These are phyloP conservation scores for Tetragnatha montana DNA, from an alignment of 2,888 invertebrate genomes.

Conservation along the genomic window DNA sequence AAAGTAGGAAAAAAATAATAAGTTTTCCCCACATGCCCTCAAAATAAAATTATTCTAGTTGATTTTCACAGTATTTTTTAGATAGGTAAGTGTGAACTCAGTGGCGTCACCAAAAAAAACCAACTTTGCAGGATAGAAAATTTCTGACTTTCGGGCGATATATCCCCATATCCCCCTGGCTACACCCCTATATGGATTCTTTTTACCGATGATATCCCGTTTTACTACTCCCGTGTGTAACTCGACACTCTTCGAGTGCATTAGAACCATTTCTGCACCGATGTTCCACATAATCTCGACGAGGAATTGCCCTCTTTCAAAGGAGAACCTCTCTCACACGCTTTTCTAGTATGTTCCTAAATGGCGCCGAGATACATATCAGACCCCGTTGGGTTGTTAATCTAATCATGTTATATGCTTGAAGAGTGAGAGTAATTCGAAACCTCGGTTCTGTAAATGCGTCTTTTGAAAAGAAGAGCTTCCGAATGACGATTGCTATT, in stretches of 20 bases:
- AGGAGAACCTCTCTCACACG: not conserved
- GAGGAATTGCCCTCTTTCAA: not conserved
- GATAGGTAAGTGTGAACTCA: no score
- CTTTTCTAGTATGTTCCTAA: not conserved
- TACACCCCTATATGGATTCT: not conserved
- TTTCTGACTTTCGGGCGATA: no score
- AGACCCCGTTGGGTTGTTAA: constrained; percentile 12
- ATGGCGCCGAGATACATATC: constrained; percentile 38
- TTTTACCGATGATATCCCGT: not conserved
- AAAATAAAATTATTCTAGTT: no score
- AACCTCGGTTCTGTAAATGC: constrained; percentile 4
- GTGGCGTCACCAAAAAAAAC: no score
- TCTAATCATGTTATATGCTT: constrained; percentile 40
- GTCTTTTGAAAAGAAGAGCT: not conserved
- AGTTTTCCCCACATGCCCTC: no score
- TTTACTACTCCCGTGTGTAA: not conserved
- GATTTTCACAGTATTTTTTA: no score
- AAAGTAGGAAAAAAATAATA: no score
- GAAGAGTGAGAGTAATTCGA: constrained; percentile 20
- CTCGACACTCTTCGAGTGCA: not conserved
- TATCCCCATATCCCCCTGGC: no score
- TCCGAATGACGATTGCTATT: not conserved
- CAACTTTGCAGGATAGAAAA: no score
- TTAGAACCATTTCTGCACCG: not conserved
- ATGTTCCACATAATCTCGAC: constrained; percentile 8